Conservation (phyloP, 2,113 vertebrate genomes). For the Epinephelus cyanopodus region DNA sequence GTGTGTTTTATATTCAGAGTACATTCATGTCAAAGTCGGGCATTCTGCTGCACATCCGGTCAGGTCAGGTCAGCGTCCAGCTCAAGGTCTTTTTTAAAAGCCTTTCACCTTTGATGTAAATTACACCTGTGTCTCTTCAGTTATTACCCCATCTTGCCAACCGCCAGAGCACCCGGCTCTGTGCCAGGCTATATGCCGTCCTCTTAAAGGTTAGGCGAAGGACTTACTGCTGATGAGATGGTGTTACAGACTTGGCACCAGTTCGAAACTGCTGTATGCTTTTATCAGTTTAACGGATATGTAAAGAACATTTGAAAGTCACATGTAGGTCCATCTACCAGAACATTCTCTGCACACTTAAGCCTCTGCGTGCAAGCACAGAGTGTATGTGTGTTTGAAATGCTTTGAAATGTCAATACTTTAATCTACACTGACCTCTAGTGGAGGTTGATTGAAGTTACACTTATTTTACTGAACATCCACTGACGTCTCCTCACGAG, state of each 20-base stretch:
- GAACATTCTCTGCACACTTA: background rate
- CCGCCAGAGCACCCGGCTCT: background rate
- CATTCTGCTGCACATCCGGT: background rate
- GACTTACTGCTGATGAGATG: conserved; percentile 38
- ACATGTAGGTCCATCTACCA: background rate
- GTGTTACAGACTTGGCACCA: conserved; percentile 35
- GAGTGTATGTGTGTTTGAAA: conserved; percentile 1
- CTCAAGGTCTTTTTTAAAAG: conserved; percentile 7
- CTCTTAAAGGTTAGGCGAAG: conserved; percentile 8
- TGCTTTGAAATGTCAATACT: conserved; percentile 33
- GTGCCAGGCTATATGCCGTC: conserved; percentile 19
- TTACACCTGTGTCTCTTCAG: conserved; percentile 15
- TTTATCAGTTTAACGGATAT: conserved; percentile 43
- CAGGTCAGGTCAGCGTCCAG: background rate
- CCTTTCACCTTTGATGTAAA: conserved; percentile 13
- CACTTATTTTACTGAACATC: conserved; percentile 17
- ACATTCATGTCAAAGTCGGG: background rate
- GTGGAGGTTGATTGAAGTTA: conserved; percentile 69
- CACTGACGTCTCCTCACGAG: background rate
- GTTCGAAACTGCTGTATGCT: conserved; percentile 28
- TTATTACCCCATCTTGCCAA: conserved; percentile 11
- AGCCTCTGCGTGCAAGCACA: background rate
- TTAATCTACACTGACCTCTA: conserved; percentile 78
- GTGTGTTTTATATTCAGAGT: conserved; percentile 12
- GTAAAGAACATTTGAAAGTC: conserved; percentile 58